Evolutionary conservation across 2,888 invertebrate genomes (phyloP).

Genomic region (Buathra laborator): DNA sequence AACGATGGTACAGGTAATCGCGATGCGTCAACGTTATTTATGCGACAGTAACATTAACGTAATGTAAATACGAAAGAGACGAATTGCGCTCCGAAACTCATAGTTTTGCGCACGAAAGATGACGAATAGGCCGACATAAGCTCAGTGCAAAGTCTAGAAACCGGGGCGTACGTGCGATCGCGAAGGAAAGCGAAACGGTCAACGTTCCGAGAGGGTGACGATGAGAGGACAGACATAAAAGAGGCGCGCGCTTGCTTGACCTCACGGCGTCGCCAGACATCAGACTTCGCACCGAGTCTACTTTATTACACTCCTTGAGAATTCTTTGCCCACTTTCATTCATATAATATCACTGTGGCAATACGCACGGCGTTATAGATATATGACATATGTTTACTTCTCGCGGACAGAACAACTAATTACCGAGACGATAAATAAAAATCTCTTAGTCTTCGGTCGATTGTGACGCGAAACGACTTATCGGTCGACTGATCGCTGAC

Average conservation of each 20-base stretch:
- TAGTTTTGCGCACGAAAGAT: slow-evolving; percentile 7
- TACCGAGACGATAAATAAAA: no score
- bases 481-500: no score
- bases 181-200: slow-evolving; percentile 16
- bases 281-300: background rate
- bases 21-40: background rate
- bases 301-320: background rate
- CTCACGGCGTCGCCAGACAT: background rate
- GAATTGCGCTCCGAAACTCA: background rate
- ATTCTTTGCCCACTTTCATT: background rate
- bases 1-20: no score
- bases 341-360: no score
- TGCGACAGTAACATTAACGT: background rate
- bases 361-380: no score
- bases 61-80: background rate
- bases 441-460: background rate
- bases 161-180: slow-evolving; percentile 9
- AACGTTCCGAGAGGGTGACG: slow-evolving; percentile 21
- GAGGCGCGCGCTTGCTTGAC: background rate
- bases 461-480: no score
- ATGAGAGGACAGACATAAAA: no score
- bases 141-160: slow-evolving; percentile 24
- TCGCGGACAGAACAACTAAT: no score
- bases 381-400: no score
- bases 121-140: background rate